Evolutionary conservation across 1,140 invertebrate genomes (phyloP).

Genomic region (Bombus impatiens): DNA sequence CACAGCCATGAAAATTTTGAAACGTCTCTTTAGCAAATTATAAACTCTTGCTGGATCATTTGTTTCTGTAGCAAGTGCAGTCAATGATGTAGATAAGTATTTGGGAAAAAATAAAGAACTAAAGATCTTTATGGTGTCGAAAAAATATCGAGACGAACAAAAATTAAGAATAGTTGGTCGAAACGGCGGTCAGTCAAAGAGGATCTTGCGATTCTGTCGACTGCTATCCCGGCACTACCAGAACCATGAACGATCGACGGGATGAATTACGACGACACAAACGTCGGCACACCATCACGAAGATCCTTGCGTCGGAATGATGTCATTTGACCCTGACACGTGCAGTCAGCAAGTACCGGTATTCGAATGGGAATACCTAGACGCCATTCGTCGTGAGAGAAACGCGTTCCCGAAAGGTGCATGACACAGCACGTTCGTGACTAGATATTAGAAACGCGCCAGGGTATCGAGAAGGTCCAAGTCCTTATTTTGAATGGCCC

Average conservation of each 20-base stretch:
- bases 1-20: too few species aligned
- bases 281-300: slow-evolving; percentile 39
- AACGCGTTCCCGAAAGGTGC: slow-evolving; percentile 53
- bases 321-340: slow-evolving; percentile 75
- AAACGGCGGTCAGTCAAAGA: not conserved
- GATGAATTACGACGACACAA: slow-evolving; percentile 61
- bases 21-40: too few species aligned
- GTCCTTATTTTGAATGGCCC: not conserved
- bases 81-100: not conserved
- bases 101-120: not conserved
- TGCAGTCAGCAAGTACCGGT: slow-evolving; percentile 61
- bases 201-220: not conserved
- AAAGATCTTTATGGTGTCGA: not conserved
- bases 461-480: slow-evolving; percentile 24
- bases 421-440: slow-evolving; percentile 52
- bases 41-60: too few species aligned
- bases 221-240: slow-evolving; percentile 37
- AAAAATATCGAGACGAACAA: not conserved
- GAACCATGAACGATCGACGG: slow-evolving; percentile 47
- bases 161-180: not conserved
- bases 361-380: slow-evolving; percentile 49
- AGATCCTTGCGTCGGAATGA: slow-evolving; percentile 72
- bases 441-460: slow-evolving; percentile 15
- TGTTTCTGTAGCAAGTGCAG: not conserved
- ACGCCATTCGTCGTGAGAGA: slow-evolving; percentile 44